phyloP scores from a whole-genome alignment of 2,797 vertebrate species.

The Neopelma chrysocephalum region DNA sequence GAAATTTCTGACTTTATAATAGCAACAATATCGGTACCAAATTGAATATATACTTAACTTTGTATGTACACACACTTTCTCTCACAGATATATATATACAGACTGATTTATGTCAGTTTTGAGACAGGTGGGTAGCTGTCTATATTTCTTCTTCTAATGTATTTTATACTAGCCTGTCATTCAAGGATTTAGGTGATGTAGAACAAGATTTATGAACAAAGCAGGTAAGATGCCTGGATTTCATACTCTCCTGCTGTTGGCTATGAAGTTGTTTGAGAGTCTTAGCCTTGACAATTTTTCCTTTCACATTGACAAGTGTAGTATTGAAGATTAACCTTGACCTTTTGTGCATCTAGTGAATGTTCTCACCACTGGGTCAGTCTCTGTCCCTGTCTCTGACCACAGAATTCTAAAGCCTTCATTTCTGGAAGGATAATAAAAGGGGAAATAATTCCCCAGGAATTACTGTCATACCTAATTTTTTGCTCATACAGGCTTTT shows the following conservation, averaged over 20 bases:
- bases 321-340: background rate
- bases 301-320: background rate
- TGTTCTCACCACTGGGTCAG: background rate
- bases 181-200: background rate
- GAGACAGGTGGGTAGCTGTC: background rate
- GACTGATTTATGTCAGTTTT: background rate
- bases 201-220: slow-evolving; percentile 8
- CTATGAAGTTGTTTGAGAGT: background rate
- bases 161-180: background rate
- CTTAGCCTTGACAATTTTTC: background rate
- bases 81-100: too few relatives aligned
- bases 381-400: background rate
- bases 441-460: background rate
- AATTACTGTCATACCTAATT: background rate
- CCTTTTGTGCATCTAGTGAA: background rate
- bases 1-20: background rate
- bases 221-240: background rate
- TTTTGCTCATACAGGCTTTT: background rate
- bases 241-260: background rate
- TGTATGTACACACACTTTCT: background rate
- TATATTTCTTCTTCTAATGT: background rate
- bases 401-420: background rate
- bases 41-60: background rate
- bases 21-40: background rate
- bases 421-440: background rate